Evolutionary conservation across 2,113 vertebrate genomes (phyloP), one percentile per base, ranked within the genome.

Genomic region (Clarias gariepinus): DNA sequence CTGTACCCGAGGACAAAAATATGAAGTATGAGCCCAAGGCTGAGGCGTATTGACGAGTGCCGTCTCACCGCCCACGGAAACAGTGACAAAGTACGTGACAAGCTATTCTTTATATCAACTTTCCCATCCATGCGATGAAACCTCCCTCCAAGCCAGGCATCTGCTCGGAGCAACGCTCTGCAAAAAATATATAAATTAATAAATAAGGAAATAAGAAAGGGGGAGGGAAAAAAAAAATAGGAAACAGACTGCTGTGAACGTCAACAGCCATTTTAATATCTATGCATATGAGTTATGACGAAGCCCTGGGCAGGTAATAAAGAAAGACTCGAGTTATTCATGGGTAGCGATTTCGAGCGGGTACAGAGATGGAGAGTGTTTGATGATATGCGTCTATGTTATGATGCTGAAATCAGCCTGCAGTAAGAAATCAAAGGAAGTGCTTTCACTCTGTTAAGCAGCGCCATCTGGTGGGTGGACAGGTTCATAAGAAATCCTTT

Each of bases 391-490:
- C 41, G 25, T 79, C 52, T 6, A 68, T 30, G 11, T 85, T 63
- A 63, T 63, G 25, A 61, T 77, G 30, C 63, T 66, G 60, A n/a
- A 76, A 86, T 58, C 23, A 71, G 30, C 33, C 85, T 73, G 33
- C 53, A 36, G 66, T 60, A 55, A 30, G 15, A 16, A 63, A 52
- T 11, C 61, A 5, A 36, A 11, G 12, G 33, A 3, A 36, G 21
- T 9, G 25, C 2, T n/a, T 33, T 78, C 71, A 52, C n/a, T 10
- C 85, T 68, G 82, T 84, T 60, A 47, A 68, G 84, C 81, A 89
- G 33, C 57, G 68, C 87, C 89, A 90, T 87, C 89, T 90, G 63
- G 81, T 90, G 89, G 89, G 19, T 25, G 15, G 1, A 16, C 11
- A 8, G n/a, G 1, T 61, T 52, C 36, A 63, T 53, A 63, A 18